These are phyloP conservation scores for Belgica antarctica DNA, from an alignment of 2,888 invertebrate species.

Conservation along the genomic window DNA sequence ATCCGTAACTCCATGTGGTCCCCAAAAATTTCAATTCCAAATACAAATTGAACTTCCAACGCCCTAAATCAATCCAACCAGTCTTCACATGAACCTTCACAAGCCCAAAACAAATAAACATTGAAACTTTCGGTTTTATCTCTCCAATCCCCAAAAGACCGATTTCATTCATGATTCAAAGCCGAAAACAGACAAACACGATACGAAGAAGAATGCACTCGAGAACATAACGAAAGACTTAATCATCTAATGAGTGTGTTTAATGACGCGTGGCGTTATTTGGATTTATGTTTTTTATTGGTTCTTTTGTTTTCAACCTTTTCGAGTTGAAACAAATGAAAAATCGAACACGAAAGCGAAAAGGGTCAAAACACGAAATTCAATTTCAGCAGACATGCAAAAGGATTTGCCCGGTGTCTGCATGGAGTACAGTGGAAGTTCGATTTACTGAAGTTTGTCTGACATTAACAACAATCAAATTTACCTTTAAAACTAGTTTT, in stretches of 20 bases:
- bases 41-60: too few species aligned
- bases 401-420: too few species aligned
- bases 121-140: not conserved
- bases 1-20: too few species aligned
- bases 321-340: constrained; percentile 1
- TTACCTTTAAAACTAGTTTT: too few species aligned
- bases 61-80: too few species aligned
- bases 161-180: constrained; percentile 14
- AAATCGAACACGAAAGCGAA: not conserved
- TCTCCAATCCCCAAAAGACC: not conserved
- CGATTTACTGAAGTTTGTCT: too few species aligned
- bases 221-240: constrained; percentile 2
- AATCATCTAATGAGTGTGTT: constrained; percentile 28
- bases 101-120: not conserved
- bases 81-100: not conserved
- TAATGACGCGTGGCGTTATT: constrained; percentile 29
- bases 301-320: too few species aligned
- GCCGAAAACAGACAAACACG: not conserved
- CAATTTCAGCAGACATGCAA: constrained; percentile 5
- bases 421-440: too few species aligned
- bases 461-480: too few species aligned
- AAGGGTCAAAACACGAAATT: not conserved
- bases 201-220: not conserved
- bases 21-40: too few species aligned
- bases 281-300: constrained; percentile 19